Percentiles rank a stretch among this genome's conserved stretches.
Conservation (phyloP, 2,113 vertebrate genomes). For the Tyrannus savana region DNA sequence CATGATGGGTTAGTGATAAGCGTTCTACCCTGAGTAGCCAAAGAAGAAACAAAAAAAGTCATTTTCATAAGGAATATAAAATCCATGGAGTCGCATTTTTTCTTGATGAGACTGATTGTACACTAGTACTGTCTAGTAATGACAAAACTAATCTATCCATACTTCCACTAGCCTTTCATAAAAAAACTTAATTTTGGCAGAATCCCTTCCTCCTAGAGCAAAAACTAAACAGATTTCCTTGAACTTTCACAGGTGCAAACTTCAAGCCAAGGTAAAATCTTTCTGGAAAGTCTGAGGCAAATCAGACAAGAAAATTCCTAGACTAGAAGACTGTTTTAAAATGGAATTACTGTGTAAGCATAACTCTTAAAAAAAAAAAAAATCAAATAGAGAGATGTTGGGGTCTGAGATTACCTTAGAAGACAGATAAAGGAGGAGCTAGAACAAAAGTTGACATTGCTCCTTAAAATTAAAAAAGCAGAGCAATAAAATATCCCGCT, state of each 20-base stretch:
- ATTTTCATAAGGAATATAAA: neutral
- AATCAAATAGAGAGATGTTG: neutral
- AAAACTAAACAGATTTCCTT: neutral
- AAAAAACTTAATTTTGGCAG: neutral
- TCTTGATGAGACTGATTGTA: neutral
- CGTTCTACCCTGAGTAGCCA: neutral
- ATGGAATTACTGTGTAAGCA: neutral
- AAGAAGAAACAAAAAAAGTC: neutral
- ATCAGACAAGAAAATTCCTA: slow-evolving; percentile 27
- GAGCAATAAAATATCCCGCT: neutral
- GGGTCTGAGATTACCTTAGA: neutral
- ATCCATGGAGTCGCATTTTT: neutral
- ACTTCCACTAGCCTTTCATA: neutral
- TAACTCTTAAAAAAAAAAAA: neutral
- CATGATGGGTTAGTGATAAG: neutral
- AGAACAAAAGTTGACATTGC: neutral
- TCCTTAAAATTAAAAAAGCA: neutral
- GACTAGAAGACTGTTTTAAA: neutral
- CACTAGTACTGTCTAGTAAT: neutral
- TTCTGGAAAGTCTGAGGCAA: slow-evolving; percentile 27
- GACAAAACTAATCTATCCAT: neutral
- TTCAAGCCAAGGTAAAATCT: neutral
- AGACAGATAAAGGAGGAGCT: neutral
- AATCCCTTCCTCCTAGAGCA: neutral
- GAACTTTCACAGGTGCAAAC: neutral